Percentiles rank a stretch among this genome's conserved stretches.
Conservation (phyloP, 2,113 vertebrate genomes). For the Tichodroma muraria region DNA sequence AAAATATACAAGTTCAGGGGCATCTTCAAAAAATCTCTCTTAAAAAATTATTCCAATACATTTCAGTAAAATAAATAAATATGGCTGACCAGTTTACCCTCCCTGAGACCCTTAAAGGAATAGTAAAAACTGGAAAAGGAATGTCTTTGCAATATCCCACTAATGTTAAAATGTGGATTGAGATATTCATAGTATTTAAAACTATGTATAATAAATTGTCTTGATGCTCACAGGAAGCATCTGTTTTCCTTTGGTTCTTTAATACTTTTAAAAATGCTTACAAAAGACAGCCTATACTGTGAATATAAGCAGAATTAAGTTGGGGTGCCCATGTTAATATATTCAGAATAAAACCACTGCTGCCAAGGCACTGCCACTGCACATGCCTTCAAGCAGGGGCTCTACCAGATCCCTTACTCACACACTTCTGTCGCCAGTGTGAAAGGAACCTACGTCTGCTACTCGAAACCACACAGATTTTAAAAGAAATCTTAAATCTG, state of each 20-base stretch:
- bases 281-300: conserved; percentile 86
- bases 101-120: conserved; percentile 84
- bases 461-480: conserved; percentile 71
- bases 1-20: conserved; percentile 74
- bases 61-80: conserved; percentile 80
- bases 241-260: conserved; percentile 79
- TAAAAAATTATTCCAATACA: conserved; percentile 77
- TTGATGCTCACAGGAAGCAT: conserved; percentile 73
- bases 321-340: conserved; percentile 53
- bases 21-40: conserved; percentile 73
- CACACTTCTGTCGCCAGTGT: conserved; percentile 55
- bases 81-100: conserved; percentile 84
- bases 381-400: not conserved
- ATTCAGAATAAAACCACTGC: conserved; percentile 40
- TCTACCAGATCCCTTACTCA: conserved; percentile 33
- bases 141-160: conserved; percentile 81
- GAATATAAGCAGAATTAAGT: conserved; percentile 85
- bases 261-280: conserved; percentile 90
- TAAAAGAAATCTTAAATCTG: conserved; percentile 55
- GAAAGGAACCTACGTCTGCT: conserved; percentile 70
- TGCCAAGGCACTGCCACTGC: conserved; percentile 62
- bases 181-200: conserved; percentile 80
- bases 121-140: conserved; percentile 81
- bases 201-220: conserved; percentile 77
- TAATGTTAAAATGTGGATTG: conserved; percentile 75